Evolutionary conservation across 2,113 vertebrate species (phyloP).

Genomic region (Bufo bufo): DNA sequence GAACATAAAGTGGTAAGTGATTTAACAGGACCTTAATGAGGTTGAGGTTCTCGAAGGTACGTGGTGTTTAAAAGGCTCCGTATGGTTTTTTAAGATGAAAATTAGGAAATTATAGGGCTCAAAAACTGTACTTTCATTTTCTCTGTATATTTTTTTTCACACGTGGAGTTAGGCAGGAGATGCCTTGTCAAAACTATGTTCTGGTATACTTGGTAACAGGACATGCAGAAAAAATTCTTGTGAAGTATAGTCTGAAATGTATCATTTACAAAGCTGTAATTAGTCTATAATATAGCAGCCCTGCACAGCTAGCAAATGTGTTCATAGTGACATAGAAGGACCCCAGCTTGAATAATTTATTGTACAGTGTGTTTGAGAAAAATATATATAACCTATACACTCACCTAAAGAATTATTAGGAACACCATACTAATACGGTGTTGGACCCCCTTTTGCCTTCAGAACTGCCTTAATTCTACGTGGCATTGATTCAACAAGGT

Average conservation of each 20-base stretch:
- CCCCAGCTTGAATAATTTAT: background rate
- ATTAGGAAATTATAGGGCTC: background rate
- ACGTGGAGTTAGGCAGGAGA: background rate
- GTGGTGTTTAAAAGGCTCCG: background rate
- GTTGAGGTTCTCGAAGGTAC: conserved; percentile 12
- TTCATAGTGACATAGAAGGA: background rate
- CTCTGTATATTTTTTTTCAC: background rate
- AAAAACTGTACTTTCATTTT: background rate
- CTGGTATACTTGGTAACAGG: background rate
- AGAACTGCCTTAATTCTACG: too few species aligned
- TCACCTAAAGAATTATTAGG: too few species aligned
- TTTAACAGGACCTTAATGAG: conserved; percentile 38
- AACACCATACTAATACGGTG: too few species aligned
- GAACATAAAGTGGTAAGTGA: conserved; percentile 16
- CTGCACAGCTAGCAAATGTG: background rate
- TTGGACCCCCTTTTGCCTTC: too few species aligned
- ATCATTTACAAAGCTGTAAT: background rate
- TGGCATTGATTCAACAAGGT: too few species aligned
- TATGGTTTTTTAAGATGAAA: background rate
- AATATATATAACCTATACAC: too few species aligned
- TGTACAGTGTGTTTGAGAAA: too few species aligned
- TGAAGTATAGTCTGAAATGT: background rate
- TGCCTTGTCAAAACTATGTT: background rate
- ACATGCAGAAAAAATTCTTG: background rate
- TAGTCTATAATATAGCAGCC: background rate